Evolutionary conservation across 2,113 vertebrate species (phyloP).

Genomic region (Pongo pygmaeus): DNA sequence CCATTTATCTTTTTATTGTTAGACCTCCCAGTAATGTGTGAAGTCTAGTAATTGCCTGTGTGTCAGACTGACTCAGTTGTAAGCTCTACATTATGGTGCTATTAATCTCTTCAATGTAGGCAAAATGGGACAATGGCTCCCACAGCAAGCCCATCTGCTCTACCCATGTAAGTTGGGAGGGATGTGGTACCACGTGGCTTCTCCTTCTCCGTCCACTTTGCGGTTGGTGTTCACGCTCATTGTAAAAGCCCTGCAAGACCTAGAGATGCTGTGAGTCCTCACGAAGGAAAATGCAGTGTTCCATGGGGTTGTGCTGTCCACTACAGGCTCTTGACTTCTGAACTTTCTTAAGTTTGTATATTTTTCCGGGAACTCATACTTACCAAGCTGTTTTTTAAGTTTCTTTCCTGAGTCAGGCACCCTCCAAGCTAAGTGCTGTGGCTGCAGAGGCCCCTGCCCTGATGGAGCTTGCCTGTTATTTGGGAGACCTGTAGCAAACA

Average conservation of each 20-base stretch:
- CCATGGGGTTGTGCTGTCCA: neutral
- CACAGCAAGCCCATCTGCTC: neutral
- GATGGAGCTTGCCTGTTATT: neutral
- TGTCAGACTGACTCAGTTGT: neutral
- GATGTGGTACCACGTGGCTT: neutral
- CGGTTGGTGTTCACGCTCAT: rapidly evolving
- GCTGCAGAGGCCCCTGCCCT: neutral
- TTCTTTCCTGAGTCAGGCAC: neutral
- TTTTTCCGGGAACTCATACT: rapidly evolving
- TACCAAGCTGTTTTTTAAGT: neutral
- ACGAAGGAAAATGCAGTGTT: too few species aligned
- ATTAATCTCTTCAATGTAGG: rapidly evolving
- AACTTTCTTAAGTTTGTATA: neutral
- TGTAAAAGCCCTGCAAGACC: neutral
- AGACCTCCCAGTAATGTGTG: rapidly evolving
- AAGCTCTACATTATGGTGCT: rapidly evolving
- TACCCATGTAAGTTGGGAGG: rapidly evolving
- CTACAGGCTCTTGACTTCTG: too few species aligned
- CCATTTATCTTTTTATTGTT: rapidly evolving
- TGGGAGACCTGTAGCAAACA: too few species aligned
- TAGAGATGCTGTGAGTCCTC: rapidly evolving
- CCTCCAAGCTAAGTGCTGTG: neutral
- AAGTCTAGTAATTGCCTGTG: rapidly evolving
- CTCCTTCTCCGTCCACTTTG: neutral
- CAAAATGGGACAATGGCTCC: too few species aligned